Evolutionary conservation across 1,140 invertebrate species (phyloP).

Genomic region (Drosophila tropicalis): DNA sequence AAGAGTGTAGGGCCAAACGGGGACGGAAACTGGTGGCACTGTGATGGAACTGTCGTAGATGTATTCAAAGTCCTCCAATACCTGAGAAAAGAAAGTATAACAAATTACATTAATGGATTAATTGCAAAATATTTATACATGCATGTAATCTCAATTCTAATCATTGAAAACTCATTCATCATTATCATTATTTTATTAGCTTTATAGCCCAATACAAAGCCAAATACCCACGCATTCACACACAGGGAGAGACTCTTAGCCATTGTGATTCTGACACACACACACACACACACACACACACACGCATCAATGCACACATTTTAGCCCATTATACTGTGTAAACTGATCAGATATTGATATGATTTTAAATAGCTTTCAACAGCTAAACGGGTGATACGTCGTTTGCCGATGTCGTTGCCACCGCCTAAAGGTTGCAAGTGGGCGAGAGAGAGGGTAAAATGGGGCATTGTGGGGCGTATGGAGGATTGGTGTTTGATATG

Average conservation of each 20-base stretch:
- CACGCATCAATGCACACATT: conserved; percentile 24
- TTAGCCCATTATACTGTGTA: conserved; percentile 59
- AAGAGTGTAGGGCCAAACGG: conserved; percentile 97
- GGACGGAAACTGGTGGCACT: conserved; percentile 90
- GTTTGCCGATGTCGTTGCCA: not conserved
- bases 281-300: conserved; percentile 19
- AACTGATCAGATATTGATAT: conserved; percentile 68
- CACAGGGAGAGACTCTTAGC: conserved; percentile 7
- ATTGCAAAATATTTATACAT: not conserved
- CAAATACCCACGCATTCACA: not conserved
- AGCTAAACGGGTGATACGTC: conserved; percentile 1
- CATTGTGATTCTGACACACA: conserved; percentile 21
- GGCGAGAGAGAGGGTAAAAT: conserved; percentile 14
- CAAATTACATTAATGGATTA: not conserved
- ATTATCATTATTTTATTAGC: conserved; percentile 18
- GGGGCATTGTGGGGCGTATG: not conserved
- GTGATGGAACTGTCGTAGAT: conserved; percentile 96
- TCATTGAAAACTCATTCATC: conserved; percentile 27
- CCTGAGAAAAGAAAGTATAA: conserved; percentile 83
- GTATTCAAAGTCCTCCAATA: conserved; percentile 95
- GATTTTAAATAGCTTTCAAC: conserved; percentile 54
- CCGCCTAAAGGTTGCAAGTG: conserved; percentile 33
- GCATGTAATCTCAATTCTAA: too few relatives aligned
- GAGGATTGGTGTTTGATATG: not conserved
- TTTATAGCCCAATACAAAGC: not conserved